phyloP scores from a whole-genome alignment of 2,888 invertebrate genomes.

The Agrotis clavis region DNA sequence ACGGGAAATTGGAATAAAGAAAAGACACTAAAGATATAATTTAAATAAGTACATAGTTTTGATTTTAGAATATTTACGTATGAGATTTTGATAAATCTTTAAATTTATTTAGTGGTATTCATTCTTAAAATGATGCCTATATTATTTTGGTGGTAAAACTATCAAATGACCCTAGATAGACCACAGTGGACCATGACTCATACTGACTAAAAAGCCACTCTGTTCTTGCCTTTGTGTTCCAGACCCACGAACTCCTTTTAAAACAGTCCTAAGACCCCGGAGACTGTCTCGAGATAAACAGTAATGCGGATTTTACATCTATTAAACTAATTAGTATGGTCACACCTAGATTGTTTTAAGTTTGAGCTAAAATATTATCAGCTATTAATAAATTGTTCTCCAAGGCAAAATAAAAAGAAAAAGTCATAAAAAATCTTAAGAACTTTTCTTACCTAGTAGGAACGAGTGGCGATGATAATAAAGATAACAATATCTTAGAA shows the following conservation, averaged over 20 bases:
- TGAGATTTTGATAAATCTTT: neutral
- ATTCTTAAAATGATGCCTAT: no score
- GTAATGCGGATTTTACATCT: no score
- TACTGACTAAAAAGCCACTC: no score
- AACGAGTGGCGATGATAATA: conserved; percentile 1
- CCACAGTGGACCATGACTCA: no score
- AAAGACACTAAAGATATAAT: neutral
- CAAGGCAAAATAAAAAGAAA: neutral
- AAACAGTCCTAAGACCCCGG: no score
- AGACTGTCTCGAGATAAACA: no score
- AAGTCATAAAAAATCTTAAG: no score
- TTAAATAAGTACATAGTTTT: conserved; percentile 13
- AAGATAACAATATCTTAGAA: conserved; percentile 17
- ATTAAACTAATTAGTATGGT: no score
- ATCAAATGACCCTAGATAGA: no score
- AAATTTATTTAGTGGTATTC: neutral
- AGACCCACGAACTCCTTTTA: no score
- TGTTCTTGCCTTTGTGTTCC: neutral
- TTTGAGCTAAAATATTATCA: neutral
- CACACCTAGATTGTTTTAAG: neutral
- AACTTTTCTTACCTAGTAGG: no score
- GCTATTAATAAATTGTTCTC: neutral
- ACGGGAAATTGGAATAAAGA: conserved; percentile 36
- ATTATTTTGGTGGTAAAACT: no score
- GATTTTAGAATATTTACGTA: neutral